Evolutionary conservation across 1,140 invertebrate species (phyloP).

Genomic region (Aphaenogaster floridana): DNA sequence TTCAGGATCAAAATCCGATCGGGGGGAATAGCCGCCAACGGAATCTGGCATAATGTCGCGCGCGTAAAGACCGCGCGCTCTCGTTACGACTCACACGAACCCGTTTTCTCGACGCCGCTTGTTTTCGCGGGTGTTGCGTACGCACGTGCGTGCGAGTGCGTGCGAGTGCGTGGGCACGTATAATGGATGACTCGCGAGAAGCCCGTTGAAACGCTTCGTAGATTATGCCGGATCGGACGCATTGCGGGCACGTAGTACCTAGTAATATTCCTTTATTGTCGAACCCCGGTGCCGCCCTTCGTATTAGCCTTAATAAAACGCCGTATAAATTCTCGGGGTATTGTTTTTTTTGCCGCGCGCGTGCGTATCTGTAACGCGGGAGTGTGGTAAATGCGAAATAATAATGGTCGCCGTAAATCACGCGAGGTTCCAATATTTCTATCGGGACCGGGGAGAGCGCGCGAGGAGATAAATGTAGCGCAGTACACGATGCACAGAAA

Average conservation of each 20-base stretch:
- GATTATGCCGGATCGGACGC: slow-evolving; percentile 28
- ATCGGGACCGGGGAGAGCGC: slow-evolving; percentile 8
- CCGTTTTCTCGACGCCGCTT: not conserved
- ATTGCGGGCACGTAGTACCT: slow-evolving; percentile 30
- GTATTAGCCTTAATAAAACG: slow-evolving; percentile 59
- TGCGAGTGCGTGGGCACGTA: slow-evolving; percentile 49
- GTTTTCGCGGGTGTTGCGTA: slow-evolving; percentile 11
- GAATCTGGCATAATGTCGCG: slow-evolving; percentile 14
- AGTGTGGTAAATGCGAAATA: slow-evolving; percentile 49
- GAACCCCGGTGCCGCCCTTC: slow-evolving; percentile 42
- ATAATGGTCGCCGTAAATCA: slow-evolving; percentile 47
- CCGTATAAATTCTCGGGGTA: slow-evolving; percentile 18
- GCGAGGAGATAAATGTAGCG: slow-evolving; percentile 43
- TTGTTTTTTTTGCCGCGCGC: not conserved
- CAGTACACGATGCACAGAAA: slow-evolving; percentile 38
- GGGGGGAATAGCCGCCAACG: not conserved
- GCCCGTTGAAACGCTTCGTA: slow-evolving; percentile 50
- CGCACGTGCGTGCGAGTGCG: not conserved
- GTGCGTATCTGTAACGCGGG: not conserved
- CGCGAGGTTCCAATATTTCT: slow-evolving; percentile 40
- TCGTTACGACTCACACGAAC: slow-evolving; percentile 32
- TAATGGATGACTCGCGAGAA: slow-evolving; percentile 60
- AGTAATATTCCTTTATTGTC: slow-evolving; percentile 51
- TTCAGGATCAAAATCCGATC: slow-evolving; percentile 11
- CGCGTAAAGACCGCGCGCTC: not conserved